Evolutionary conservation across 1,140 invertebrate genomes (phyloP).

Genomic region (Oscheius sp.): DNA sequence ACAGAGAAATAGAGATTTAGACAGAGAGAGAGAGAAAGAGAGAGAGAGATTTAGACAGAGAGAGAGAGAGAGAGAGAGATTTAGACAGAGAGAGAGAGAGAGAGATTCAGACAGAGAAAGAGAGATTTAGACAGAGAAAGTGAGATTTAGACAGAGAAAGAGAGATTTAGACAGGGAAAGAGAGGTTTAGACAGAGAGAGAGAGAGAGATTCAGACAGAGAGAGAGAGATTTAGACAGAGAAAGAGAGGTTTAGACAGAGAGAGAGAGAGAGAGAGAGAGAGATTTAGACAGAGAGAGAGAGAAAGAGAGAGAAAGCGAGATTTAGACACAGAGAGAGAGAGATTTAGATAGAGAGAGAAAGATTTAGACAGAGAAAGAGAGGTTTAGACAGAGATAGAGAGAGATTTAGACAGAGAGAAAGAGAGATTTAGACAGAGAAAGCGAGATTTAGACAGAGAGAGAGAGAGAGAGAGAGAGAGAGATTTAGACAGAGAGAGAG

Average conservation of each 20-base stretch:
- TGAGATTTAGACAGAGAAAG: neutral
- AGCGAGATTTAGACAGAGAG: too few relatives aligned
- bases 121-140: neutral
- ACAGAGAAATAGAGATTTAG: neutral
- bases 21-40: neutral
- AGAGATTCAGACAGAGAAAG: neutral
- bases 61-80: neutral
- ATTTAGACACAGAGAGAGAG: neutral
- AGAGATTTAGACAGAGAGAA: neutral
- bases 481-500: neutral
- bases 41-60: neutral
- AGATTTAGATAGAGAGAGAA: neutral
- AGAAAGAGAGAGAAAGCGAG: neutral
- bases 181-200: too few relatives aligned
- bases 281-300: neutral
- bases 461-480: neutral
- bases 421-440: neutral
- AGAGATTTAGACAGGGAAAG: too few relatives aligned
- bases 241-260: too few relatives aligned
- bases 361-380: neutral
- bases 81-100: neutral
- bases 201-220: neutral
- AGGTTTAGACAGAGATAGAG: neutral
- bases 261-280: neutral
- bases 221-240: too few relatives aligned